Conservation (phyloP, 1,140 invertebrate genomes). For the Diprion similis region DNA sequence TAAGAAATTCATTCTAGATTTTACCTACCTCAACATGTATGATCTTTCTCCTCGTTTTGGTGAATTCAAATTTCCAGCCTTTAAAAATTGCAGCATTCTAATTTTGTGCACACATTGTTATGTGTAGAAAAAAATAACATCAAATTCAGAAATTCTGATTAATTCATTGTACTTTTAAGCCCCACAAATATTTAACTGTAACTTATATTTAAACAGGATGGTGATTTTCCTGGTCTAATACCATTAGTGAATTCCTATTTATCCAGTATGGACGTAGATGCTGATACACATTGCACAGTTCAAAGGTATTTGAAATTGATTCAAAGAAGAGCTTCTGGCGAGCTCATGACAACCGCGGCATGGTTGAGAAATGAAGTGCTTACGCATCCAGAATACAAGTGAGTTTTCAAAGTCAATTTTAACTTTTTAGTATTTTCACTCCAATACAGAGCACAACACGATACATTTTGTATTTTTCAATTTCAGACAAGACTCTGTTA, state of each 20-base stretch:
- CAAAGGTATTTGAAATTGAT: constrained; percentile 97
- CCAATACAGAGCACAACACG: constrained; percentile 22
- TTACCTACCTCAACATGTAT: background rate
- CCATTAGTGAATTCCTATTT: constrained; percentile 94
- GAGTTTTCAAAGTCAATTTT: constrained; percentile 43
- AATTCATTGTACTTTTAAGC: too few relatives aligned
- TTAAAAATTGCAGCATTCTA: constrained; percentile 19
- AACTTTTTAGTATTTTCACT: constrained; percentile 2
- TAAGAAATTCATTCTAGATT: constrained; percentile 45
- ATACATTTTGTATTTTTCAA: constrained; percentile 32
- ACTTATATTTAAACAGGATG: constrained; percentile 63
- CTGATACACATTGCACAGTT: constrained; percentile 95
- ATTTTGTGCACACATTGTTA: constrained; percentile 13
- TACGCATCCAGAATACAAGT: constrained; percentile 90
- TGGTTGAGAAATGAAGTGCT: constrained; percentile 94
- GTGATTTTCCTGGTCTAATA: constrained; percentile 93
- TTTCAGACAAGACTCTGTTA: constrained; percentile 84
- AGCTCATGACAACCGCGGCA: constrained; percentile 84
- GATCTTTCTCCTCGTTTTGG: constrained; percentile 14
- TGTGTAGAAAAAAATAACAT: too few relatives aligned
- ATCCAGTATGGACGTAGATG: constrained; percentile 92
- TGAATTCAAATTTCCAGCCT: constrained; percentile 8
- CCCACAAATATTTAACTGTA: too few relatives aligned
- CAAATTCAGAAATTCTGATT: too few relatives aligned
- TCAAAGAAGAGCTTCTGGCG: constrained; percentile 85